A percentile compares a stretch with the other conserved stretches of the same genome.
Evolutionary conservation across 2,113 vertebrate genomes (phyloP).

Genomic region (Struthio camelus): DNA sequence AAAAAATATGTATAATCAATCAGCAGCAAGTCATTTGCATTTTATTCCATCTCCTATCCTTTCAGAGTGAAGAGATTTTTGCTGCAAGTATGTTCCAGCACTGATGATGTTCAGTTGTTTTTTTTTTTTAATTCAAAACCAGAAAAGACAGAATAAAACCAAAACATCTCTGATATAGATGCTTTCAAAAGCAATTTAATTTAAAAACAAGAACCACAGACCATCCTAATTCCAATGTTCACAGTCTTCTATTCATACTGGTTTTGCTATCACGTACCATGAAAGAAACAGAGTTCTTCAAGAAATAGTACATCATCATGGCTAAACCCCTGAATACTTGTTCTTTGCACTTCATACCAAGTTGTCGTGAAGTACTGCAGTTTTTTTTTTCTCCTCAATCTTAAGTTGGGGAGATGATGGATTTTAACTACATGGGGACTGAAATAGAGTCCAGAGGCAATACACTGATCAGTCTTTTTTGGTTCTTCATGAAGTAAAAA

Average conservation of each 20-base stretch:
- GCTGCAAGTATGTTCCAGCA: neutral
- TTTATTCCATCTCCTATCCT: neutral
- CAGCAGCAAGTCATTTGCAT: neutral
- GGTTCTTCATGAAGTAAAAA: neutral
- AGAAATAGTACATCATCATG: neutral
- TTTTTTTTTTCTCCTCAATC: neutral
- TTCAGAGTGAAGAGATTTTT: neutral
- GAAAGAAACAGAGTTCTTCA: neutral
- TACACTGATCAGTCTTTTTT: neutral
- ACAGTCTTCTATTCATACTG: neutral
- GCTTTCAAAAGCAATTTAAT: neutral
- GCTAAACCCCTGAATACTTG: neutral
- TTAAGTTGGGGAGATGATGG: neutral
- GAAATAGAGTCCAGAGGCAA: neutral
- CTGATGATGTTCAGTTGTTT: neutral
- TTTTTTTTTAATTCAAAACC: neutral
- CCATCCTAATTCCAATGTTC: neutral
- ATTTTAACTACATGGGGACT: neutral
- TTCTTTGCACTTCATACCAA: neutral
- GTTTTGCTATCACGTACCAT: neutral
- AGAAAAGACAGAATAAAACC: neutral
- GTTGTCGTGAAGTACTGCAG: neutral
- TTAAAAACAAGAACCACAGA: neutral
- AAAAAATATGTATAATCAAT: neutral
- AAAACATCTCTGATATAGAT: neutral